Conservation (phyloP, 23 tunicate species). For the Clavelina lepadiformis region DNA sequence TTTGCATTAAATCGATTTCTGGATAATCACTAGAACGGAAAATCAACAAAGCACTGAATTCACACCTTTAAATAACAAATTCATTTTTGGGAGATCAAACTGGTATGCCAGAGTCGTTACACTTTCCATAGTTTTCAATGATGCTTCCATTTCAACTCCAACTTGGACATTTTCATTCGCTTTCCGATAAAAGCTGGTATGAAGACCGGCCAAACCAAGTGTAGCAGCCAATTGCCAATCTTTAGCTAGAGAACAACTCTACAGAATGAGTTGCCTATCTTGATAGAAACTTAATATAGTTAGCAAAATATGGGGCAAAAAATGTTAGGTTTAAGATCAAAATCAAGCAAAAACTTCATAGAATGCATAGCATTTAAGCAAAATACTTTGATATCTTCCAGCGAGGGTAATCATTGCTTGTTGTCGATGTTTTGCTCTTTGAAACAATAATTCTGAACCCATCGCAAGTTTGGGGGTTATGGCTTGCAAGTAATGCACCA, state of each 20-base stretch:
- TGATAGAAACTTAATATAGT: too few relatives aligned
- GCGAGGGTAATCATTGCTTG: constrained; percentile 78
- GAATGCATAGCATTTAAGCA: too few relatives aligned
- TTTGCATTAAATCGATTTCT: background rate
- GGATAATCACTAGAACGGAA: background rate
- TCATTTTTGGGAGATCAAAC: constrained; percentile 93
- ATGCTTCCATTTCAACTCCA: constrained; percentile 87
- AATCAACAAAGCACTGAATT: background rate
- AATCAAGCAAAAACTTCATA: too few relatives aligned
- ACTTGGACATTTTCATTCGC: constrained; percentile 95
- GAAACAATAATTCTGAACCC: constrained; percentile 83
- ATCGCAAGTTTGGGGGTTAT: constrained; percentile 74
- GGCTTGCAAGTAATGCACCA: constrained; percentile 89
- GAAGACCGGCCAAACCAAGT: constrained; percentile 69
- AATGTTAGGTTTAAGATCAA: too few relatives aligned
- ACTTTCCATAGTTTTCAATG: constrained; percentile 66
- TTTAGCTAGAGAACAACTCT: constrained; percentile 46
- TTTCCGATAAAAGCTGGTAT: constrained; percentile 73
- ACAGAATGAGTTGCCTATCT: background rate
- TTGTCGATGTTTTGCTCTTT: constrained; percentile 61
- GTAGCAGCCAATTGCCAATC: constrained; percentile 84
- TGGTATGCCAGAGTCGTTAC: constrained; percentile 79
- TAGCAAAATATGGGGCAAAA: too few relatives aligned
- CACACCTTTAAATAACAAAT: constrained; percentile 75
- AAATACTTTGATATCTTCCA: constrained; percentile 79